These are phyloP conservation scores for Chydorus sphaericus DNA, from an alignment of 2,888 invertebrate genomes.

Conservation along the genomic window DNA sequence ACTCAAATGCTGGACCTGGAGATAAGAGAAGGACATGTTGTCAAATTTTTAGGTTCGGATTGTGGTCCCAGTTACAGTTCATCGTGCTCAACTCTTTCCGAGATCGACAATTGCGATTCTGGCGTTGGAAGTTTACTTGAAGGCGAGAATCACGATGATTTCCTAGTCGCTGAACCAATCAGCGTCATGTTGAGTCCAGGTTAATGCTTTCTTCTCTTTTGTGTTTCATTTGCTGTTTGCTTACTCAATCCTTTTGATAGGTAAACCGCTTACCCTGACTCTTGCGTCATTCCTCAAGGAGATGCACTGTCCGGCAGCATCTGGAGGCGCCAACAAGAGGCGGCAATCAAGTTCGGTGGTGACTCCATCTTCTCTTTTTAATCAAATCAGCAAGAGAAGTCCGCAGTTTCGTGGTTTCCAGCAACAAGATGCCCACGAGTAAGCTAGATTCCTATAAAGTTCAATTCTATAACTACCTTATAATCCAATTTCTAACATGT, in stretches of 20 bases:
- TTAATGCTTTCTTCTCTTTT: neutral
- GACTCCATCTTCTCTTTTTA: constrained; percentile 15
- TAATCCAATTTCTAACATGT: too few species aligned
- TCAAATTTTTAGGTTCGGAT: constrained; percentile 1
- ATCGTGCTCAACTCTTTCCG: neutral
- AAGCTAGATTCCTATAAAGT: neutral
- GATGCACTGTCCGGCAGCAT: constrained; percentile 25
- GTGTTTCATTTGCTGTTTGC: too few species aligned
- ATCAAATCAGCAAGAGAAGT: constrained; percentile 23
- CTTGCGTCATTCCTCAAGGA: constrained; percentile 29
- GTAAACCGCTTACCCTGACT: constrained; percentile 26
- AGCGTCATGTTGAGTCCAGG: constrained; percentile 24
- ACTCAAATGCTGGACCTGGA: constrained; percentile 20
- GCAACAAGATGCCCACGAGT: constrained; percentile 93
- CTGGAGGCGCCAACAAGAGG: constrained; percentile 14
- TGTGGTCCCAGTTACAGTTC: neutral
- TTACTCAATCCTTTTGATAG: neutral
- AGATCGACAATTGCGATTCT: neutral
- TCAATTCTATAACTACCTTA: neutral
- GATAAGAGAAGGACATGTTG: constrained; percentile 18
- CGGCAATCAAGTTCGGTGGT: constrained; percentile 13
- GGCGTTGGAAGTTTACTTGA: neutral
- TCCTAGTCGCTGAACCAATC: constrained; percentile 23
- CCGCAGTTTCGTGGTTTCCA: constrained; percentile 84
- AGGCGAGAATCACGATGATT: neutral